phyloP scores from a whole-genome alignment of 2,888 invertebrate genomes.

The Smittia sp. region DNA sequence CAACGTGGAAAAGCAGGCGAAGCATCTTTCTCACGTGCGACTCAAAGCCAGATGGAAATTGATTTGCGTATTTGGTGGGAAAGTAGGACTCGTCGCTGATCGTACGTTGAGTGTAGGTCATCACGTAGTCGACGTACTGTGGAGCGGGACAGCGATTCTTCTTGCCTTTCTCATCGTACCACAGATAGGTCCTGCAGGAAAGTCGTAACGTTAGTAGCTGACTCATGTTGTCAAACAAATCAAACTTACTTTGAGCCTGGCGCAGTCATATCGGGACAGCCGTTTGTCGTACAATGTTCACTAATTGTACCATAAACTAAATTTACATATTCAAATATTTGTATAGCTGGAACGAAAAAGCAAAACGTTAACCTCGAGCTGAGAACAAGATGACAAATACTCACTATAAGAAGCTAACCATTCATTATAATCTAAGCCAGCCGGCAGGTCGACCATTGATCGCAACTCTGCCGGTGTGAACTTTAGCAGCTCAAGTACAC shows the following conservation, averaged over 20 bases:
- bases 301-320: constrained; percentile 97
- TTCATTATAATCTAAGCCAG: constrained; percentile 96
- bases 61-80: constrained; percentile 96
- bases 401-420: constrained; percentile 99
- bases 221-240: constrained; percentile 27
- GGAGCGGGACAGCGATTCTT: constrained; percentile 95
- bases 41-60: constrained; percentile 93
- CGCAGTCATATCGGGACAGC: constrained; percentile 96
- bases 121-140: constrained; percentile 98
- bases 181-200: constrained; percentile 78
- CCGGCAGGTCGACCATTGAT: constrained; percentile 90
- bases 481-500: constrained; percentile 88
- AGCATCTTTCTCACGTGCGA: constrained; percentile 93
- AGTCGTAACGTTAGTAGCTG: not conserved
- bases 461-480: constrained; percentile 92
- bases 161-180: constrained; percentile 99
- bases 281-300: constrained; percentile 95
- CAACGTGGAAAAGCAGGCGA: constrained; percentile 94
- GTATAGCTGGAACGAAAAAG: constrained; percentile 69
- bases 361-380: not conserved
- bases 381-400: constrained; percentile 48
- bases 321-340: constrained; percentile 99
- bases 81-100: constrained; percentile 95
- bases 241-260: constrained; percentile 80
- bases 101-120: constrained; percentile 96